These are phyloP conservation scores for zebrafish (Danio rerio) DNA, from an alignment of 2,113 vertebrate species.

Conservation along the genomic window GRCz12tu NC_133200.1:13705001-13705500, in stretches of 20 bases:
- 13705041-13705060: background rate
- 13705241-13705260: conserved; percentile 78
- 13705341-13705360: too few relatives aligned
- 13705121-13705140: conserved; percentile 96
- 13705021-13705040: conserved; percentile 88
- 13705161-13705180: conserved; percentile 97
- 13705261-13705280: background rate
- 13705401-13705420: too few relatives aligned
- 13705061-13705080: too few relatives aligned
- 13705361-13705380: too few relatives aligned
- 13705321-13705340: too few relatives aligned
- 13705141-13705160: conserved; percentile 93
- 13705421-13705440: too few relatives aligned
- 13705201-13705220: conserved; percentile 88
- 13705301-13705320: background rate
- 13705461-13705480: too few relatives aligned
- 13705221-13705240: conserved; percentile 87
- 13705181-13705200: conserved; percentile 93
- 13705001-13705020: conserved; percentile 94
- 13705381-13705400: too few relatives aligned
- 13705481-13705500: too few relatives aligned
- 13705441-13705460: too few relatives aligned
- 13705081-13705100: too few relatives aligned
- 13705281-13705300: background rate
- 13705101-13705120: conserved; percentile 54